Evolutionary conservation across 1,140 invertebrate species (phyloP), one percentile per base, ranked within the genome.

Genomic region (Temnothorax longispinosus): DNA sequence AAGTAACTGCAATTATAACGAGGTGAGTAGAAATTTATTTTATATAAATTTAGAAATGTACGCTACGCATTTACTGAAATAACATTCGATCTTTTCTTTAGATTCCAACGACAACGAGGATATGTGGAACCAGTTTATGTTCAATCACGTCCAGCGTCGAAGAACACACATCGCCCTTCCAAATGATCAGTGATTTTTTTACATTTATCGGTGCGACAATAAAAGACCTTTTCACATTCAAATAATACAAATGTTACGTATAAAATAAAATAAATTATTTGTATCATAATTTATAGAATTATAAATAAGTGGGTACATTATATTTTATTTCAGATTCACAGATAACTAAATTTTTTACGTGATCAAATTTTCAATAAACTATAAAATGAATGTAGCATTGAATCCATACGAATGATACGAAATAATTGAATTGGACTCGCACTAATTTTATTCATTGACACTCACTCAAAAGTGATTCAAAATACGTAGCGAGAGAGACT

Each of bases 181-280:
- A 84, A 85, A 67, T 52, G 7, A 62, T 93, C 3, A 67, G 81
- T 54, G 76, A 80, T 60, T 90, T 93, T 41, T 90, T 93, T 67
- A 60, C 75, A 13, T 78, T 32, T 13, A 52, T 93, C 35, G 62
- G 91, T 56, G 87, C 88, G 27, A 88, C 89, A 0, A 62, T 93
- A 58, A 88, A 65, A 76, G 71, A 88, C 67, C 32, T 93, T 41
- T 91, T 93, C 38, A 85, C 27, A 38, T 90, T 90, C 47, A 78
- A 74, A 67, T 91, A 78, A 65, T 44, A 0, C 13, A 44, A 5
- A 64, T 35, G 11, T 47, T 75, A n/a, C 6, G 52, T 8, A 44
- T 15, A 47, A 41, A 32, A 64, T 65, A 78, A 38, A 21, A 52
- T 5, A 78, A 78, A 38, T 78, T 50, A 64, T 47, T 44, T n/a